These are phyloP conservation scores for Onthophagus taurus DNA, from an alignment of 1,140 invertebrate species.

Conservation along the genomic window DNA sequence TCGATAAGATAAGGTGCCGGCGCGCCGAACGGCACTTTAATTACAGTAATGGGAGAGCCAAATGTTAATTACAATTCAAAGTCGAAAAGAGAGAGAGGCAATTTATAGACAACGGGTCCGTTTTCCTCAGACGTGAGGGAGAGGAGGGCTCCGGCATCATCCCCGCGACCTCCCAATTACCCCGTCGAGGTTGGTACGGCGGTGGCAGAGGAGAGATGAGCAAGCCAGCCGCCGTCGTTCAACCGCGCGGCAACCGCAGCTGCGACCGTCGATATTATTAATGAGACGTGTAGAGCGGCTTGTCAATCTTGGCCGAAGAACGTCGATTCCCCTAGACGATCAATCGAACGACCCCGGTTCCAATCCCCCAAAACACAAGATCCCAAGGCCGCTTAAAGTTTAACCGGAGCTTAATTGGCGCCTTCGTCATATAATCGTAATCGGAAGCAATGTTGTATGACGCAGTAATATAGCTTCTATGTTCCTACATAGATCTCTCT, in stretches of 20 bases:
- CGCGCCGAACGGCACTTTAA: slow-evolving; percentile 50
- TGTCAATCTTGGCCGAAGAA: too few species aligned
- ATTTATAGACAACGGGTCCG: slow-evolving; percentile 34
- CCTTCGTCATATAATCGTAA: too few species aligned
- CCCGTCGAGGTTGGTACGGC: slow-evolving; percentile 13
- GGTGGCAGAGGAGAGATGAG: slow-evolving; percentile 37
- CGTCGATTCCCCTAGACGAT: too few species aligned
- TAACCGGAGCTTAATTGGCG: too few species aligned
- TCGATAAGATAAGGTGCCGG: slow-evolving; percentile 38
- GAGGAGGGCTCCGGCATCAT: too few species aligned
- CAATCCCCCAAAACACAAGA: too few species aligned
- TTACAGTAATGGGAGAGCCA: slow-evolving; percentile 62
- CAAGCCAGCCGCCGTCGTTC: slow-evolving; percentile 6
- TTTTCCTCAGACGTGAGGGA: neutral
- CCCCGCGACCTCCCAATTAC: too few species aligned
- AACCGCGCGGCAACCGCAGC: slow-evolving; percentile 30
- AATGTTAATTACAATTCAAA: slow-evolving; percentile 65
- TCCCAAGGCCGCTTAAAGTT: too few species aligned
- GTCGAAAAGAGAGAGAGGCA: slow-evolving; percentile 47
- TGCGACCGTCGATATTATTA: slow-evolving; percentile 36
- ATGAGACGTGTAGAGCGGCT: slow-evolving; percentile 22
- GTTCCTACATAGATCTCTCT: too few species aligned
- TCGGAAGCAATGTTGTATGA: too few species aligned
- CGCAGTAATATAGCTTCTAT: too few species aligned
- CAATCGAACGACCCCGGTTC: too few species aligned